Percentiles rank a stretch among this genome's conserved stretches.
Conservation (phyloP, 2,888 invertebrate species). For the Allacma fusca region DNA sequence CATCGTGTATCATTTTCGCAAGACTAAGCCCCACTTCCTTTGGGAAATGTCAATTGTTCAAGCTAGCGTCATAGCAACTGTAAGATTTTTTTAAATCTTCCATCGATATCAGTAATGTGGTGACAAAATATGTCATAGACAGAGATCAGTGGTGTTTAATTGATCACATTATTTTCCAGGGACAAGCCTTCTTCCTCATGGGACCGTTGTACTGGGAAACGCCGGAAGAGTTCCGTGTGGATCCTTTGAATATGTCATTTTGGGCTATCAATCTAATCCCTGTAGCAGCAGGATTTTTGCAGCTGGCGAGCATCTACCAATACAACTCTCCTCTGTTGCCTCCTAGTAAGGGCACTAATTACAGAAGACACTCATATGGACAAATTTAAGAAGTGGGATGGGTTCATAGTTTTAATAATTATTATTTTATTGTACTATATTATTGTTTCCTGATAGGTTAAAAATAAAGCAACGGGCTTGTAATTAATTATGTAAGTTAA, state of each 20-base stretch:
- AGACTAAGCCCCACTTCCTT: not conserved
- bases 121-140: too few relatives aligned
- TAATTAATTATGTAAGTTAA: not conserved
- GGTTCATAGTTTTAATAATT: not conserved
- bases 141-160: too few relatives aligned
- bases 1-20: not conserved
- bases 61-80: not conserved
- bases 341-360: not conserved
- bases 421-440: not conserved
- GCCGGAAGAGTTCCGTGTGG: slow-evolving; percentile 11
- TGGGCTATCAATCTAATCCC: slow-evolving; percentile 4
- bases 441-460: not conserved
- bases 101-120: too few relatives aligned
- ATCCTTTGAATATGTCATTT: not conserved
- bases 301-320: not conserved
- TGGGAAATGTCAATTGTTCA: not conserved
- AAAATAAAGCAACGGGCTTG: too few relatives aligned
- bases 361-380: slow-evolving; percentile 17
- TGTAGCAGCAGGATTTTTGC: not conserved
- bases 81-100: not conserved
- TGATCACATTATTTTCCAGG: too few relatives aligned
- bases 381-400: not conserved
- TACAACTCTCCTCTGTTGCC: slow-evolving; percentile 3
- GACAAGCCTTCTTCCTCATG: not conserved
- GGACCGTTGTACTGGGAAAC: slow-evolving; percentile 19